These are phyloP conservation scores for Eufriesea mexicana DNA, from an alignment of 1,140 invertebrate genomes.

Conservation along the genomic window DNA sequence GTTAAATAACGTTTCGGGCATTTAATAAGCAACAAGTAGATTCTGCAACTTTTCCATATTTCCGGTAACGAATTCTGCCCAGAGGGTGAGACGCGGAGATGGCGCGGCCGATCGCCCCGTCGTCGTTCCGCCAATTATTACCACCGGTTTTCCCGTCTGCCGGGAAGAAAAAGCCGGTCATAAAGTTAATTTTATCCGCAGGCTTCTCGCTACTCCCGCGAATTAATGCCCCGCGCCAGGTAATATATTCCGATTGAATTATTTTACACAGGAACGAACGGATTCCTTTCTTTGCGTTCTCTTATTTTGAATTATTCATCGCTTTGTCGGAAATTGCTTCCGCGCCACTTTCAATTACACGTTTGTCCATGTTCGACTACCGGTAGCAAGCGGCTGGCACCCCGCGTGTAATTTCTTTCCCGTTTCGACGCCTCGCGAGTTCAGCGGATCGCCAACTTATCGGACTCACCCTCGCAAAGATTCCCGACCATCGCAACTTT, in stretches of 20 bases:
- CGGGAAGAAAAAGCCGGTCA: slow-evolving; percentile 1
- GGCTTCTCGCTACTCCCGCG: neutral
- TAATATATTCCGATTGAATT: slow-evolving; percentile 44
- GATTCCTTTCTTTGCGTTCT: neutral
- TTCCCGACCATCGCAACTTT: slow-evolving; percentile 20
- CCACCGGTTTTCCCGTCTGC: neutral
- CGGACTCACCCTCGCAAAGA: neutral
- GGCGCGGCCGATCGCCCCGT: too few relatives aligned
- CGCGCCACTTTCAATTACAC: slow-evolving; percentile 31
- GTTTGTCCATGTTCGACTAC: slow-evolving; percentile 9
- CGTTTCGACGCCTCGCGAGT: neutral
- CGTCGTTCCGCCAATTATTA: neutral
- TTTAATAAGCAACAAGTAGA: slow-evolving; percentile 5
- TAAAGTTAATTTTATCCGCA: neutral
- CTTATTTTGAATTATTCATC: slow-evolving; percentile 51
- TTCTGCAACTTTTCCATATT: too few relatives aligned
- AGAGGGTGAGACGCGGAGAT: too few relatives aligned
- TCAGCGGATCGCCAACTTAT: neutral
- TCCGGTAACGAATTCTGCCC: neutral
- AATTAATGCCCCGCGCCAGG: neutral
- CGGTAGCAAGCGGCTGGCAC: neutral
- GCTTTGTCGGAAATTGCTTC: slow-evolving; percentile 4
- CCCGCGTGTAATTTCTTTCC: neutral
- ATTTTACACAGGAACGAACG: slow-evolving; percentile 25
- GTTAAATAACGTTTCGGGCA: neutral